Base-by-base conservation (phyloP, 2,797 vertebrate species). In the Acipenser ruthenus region DNA sequence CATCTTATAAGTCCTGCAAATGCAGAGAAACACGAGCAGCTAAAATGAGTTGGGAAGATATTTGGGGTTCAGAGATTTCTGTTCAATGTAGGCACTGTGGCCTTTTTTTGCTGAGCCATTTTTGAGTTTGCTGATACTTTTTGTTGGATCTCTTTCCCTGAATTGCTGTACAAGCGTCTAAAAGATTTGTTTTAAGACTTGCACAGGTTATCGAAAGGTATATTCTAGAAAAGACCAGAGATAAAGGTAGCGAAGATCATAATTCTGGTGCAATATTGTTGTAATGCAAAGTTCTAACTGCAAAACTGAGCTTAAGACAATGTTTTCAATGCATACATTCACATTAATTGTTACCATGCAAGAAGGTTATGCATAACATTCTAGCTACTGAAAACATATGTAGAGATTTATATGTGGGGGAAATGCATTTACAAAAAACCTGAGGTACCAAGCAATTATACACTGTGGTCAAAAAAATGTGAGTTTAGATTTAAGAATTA, bases 331-430 rank as follows among this genome's bases (percentile, higher is more conserved):
- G 70, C 72, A 74, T 76, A 77, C 75, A 77, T 72, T 73, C 78
- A 79, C 74, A 77, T 74, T 75, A 83, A 84, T 77, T 77, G 76
- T 83, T 81, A 88, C 82, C 78, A 79, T 84, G 84, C 79, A 81
- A 83, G 85, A 82, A 79, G 77, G 82, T 84, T 73, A 82, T 81
- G 82, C 84, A 84, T 80, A 83, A 84, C 78, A 82, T 84, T 84
- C 76, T 86, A 90, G 92, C 92, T 94, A 91, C 91, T 93, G 89
- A 93, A 90, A 89, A 79, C 78, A 71, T 76, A 55, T 52, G 74
- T 83, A 79, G 77, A 77, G 69, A 68, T 68, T 64, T 63, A 10
- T 37, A 37, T 37, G 52, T 58, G 8, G 60, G 71, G 75, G 8
- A 48, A 48, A 62, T 37, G 13, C 49, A 64, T 63, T 63, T 61